Base-by-base conservation (phyloP, 2,113 vertebrate species). In the Pterocles orientalis region DNA sequence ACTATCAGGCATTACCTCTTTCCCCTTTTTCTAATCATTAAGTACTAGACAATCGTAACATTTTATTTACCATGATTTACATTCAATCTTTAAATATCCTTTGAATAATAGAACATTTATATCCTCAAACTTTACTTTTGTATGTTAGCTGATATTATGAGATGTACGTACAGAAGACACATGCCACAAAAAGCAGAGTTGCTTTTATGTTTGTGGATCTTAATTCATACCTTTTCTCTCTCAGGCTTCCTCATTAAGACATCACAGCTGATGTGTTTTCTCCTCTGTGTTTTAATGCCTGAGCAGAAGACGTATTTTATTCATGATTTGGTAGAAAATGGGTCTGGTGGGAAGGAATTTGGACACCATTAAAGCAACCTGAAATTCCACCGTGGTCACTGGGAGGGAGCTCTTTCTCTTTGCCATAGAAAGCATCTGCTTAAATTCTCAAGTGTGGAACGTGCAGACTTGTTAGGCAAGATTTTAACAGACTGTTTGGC, bases 401-500 rank as follows among this genome's bases (percentile, higher is more conserved):
- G 94, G 95, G 93, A 97, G 92, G 86, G 90, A 90, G 71, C 39
- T 95, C 62, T 56, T 88, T 82, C 62, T 91, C 83, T 87, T 60
- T 77, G 71, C 91, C 51, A 18, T 21, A n/a, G 61, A 76, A 96
- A 97, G 96, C 97, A 97, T 96, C 96, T 97, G 97, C 90, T 98
- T 92, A n/a, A 82, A 48, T 94, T 87, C 94, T 96, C 95, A 94
- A 91, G 89, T 95, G 88, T 95, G 96, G 90, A 97, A 93, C 6
- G 45, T 93, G 76, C 89, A 88, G 91, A 83, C 92, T 96, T 93
- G 81, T 86, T 92, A 97, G 96, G 95, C 85, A 96, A 91, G 93
- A 96, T 96, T 96, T 95, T 94, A 98, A 97, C 97, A 98, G 98
- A 97, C 95, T 93, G 96, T 91, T 97, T 97, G 98, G 97, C 97